A percentile compares a stretch with the other conserved stretches of the same genome.
These are phyloP conservation scores for Smutsia temminckii DNA, from an alignment of 2,797 vertebrate species.

Conservation along the genomic window DNA sequence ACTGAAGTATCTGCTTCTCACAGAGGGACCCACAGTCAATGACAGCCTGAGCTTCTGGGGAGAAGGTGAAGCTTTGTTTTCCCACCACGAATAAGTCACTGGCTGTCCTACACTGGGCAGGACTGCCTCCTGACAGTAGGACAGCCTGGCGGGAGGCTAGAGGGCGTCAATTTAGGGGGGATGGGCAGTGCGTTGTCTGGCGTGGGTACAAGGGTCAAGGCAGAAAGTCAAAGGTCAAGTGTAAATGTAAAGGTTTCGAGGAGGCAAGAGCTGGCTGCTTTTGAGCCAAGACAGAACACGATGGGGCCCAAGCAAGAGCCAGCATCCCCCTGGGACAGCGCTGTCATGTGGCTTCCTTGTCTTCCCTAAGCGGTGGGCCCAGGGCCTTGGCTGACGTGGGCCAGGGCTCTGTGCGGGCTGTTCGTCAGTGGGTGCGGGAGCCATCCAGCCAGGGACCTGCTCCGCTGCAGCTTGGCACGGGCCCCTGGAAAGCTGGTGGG, in stretches of 20 bases:
- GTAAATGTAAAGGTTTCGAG: constrained; percentile 88
- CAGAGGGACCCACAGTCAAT: not conserved
- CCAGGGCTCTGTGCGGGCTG: not conserved
- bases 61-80: not conserved
- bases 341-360: accelerated
- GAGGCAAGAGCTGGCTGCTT: constrained; percentile 83
- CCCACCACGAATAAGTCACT: not conserved
- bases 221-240: constrained; percentile 88
- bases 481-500: accelerated
- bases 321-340: too few species aligned
- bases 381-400: accelerated
- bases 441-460: not conserved
- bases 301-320: not conserved
- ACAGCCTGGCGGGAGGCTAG: constrained; percentile 82
- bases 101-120: not conserved
- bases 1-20: accelerated
- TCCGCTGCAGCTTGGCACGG: accelerated
- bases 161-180: constrained; percentile 89
- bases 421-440: accelerated
- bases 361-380: accelerated
- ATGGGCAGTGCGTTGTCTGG: constrained; percentile 86
- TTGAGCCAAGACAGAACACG: not conserved
- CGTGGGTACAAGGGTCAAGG: constrained; percentile 85
- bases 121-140: constrained; percentile 40
- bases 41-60: accelerated